These are phyloP conservation scores for Ispidina lecontei DNA, from an alignment of 2,797 vertebrate genomes.

Conservation along the genomic window DNA sequence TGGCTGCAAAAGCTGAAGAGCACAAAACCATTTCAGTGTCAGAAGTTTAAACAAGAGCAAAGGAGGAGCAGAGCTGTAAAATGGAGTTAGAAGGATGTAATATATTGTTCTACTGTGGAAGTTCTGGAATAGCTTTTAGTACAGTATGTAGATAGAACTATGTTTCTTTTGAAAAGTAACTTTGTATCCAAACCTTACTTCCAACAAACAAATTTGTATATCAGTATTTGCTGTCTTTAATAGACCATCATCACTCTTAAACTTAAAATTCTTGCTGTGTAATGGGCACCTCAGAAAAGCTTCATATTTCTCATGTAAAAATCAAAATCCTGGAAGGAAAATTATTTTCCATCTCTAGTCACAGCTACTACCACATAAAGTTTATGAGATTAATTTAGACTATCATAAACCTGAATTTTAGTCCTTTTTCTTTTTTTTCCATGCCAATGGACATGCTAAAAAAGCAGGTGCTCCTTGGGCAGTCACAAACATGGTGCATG, in stretches of 20 bases:
- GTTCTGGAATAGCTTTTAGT: background rate
- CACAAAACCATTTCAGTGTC: background rate
- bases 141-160: background rate
- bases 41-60: slow-evolving; percentile 10
- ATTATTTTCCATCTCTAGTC: background rate
- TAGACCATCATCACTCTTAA: background rate
- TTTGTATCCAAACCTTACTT: background rate
- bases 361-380: background rate
- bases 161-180: background rate
- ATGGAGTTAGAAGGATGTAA: background rate
- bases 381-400: background rate
- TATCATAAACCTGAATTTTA: background rate
- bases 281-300: background rate
- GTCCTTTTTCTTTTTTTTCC: background rate
- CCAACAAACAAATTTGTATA: background rate
- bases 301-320: background rate
- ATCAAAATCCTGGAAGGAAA: background rate
- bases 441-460: accelerated
- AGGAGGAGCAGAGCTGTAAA: background rate
- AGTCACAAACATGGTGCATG: accelerated
- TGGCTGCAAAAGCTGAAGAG: slow-evolving; percentile 18
- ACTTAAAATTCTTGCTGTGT: background rate
- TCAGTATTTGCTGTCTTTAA: background rate
- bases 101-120: background rate
- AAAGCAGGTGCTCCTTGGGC: accelerated